phyloP scores from a whole-genome alignment of 2,888 invertebrate genomes.

The Maniola hyperantus region DNA sequence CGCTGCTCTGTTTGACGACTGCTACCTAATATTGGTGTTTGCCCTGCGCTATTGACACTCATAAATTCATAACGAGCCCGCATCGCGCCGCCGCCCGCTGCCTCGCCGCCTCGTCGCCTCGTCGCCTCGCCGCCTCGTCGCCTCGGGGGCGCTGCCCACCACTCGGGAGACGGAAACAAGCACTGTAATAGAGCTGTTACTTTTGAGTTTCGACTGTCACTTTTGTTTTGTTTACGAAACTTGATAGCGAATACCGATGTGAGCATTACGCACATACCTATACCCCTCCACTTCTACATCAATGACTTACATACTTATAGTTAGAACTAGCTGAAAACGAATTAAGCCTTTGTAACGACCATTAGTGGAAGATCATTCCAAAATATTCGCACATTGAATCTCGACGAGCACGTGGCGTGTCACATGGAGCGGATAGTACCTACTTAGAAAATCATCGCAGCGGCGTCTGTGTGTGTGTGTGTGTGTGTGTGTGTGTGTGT shows the following conservation, averaged over 20 bases:
- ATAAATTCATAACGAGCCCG: constrained; percentile 45
- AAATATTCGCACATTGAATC: neutral
- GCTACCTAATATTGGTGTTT: constrained; percentile 44
- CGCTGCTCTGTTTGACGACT: constrained; percentile 35
- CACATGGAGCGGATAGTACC: neutral
- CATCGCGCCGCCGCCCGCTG: neutral
- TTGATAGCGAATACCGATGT: too few species aligned
- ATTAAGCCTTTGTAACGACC: neutral
- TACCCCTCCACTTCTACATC: too few species aligned
- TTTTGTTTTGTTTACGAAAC: too few species aligned
- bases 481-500: too few species aligned
- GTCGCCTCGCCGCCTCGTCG: constrained; percentile 17
- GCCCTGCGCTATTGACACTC: constrained; percentile 43
- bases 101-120: constrained; percentile 14
- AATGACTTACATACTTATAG: too few species aligned
- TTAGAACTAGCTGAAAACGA: too few species aligned
- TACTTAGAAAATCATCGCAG: neutral
- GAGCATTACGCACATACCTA: too few species aligned
- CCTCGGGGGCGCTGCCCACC: neutral
- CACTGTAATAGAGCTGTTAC: neutral
- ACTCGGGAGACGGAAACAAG: neutral
- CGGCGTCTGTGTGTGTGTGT: too few species aligned
- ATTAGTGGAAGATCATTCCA: neutral
- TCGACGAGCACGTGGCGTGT: neutral
- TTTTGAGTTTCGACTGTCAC: neutral